Conservation (phyloP, 2,797 vertebrate genomes). For the Calcarius lapponicus region DNA sequence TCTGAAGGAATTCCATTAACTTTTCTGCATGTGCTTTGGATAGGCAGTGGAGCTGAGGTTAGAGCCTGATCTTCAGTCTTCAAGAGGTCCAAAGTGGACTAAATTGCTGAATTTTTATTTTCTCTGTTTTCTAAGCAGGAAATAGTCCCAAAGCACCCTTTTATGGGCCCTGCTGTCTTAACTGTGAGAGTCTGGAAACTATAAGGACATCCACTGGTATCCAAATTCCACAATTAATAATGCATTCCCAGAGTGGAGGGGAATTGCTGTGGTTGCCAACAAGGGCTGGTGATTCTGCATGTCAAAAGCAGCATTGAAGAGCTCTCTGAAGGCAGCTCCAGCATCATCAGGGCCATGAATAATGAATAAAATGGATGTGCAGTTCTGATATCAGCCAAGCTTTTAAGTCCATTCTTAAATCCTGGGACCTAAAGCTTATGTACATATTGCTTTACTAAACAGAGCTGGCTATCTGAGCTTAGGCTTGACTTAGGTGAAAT, state of each 20-base stretch:
- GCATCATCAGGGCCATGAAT: neutral
- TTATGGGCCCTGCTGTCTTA: conserved; percentile 7
- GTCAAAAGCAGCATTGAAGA: neutral
- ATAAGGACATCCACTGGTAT: conserved; percentile 7
- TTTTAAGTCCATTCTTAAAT: neutral
- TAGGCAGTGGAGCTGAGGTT: neutral
- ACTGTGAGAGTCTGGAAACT: conserved; percentile 36
- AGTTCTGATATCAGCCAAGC: neutral
- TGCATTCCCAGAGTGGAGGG: neutral
- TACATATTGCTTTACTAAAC: neutral
- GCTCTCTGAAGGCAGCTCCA: neutral
- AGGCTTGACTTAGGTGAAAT: neutral
- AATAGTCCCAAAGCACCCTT: neutral
- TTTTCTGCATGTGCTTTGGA: neutral
- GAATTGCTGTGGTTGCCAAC: neutral
- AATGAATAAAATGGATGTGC: neutral
- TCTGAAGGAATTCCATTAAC: conserved; percentile 40
- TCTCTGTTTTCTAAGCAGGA: conserved; percentile 38
- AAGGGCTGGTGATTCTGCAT: neutral
- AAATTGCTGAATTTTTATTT: conserved; percentile 17
- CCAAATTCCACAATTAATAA: conserved; percentile 45
- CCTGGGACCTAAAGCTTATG: neutral
- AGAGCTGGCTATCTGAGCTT: neutral
- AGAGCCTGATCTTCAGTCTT: conserved; percentile 27
- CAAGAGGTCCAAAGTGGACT: neutral